Conservation (phyloP, 2,888 invertebrate species). For the Agriopis leucophaearia region DNA sequence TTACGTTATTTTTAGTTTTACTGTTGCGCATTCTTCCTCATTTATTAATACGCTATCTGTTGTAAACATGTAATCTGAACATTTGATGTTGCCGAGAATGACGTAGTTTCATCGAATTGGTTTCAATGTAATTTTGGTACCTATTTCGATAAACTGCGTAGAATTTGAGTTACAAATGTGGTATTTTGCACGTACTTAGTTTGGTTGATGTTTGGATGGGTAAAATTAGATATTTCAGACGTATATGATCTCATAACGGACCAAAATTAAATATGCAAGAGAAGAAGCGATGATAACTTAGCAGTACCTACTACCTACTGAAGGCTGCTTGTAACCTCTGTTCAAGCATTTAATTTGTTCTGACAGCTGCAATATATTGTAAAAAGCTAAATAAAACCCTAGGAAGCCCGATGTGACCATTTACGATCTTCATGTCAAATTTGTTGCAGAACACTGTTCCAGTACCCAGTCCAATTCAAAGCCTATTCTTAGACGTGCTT, state of each 20-base stretch:
- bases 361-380: too few species aligned
- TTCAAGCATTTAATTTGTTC: too few species aligned
- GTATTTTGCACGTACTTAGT: not conserved
- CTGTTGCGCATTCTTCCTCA: slow-evolving; percentile 34
- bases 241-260: not conserved
- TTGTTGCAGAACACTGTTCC: too few species aligned
- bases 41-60: slow-evolving; percentile 32
- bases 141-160: slow-evolving; percentile 5
- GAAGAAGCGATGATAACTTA: not conserved
- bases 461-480: too few species aligned
- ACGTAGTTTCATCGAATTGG: slow-evolving; percentile 26
- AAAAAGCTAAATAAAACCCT: too few species aligned
- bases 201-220: not conserved
- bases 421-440: too few species aligned
- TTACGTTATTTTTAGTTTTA: slow-evolving; percentile 37
- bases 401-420: too few species aligned
- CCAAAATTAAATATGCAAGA: not conserved
- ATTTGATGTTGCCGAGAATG: slow-evolving; percentile 41
- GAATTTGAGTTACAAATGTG: slow-evolving; percentile 8
- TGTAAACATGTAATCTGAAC: slow-evolving; percentile 39
- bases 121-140: slow-evolving; percentile 17
- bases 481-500: too few species aligned
- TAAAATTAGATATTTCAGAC: not conserved
- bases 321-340: not conserved
- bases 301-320: not conserved